Conservation (phyloP, 2,888 invertebrate genomes). For the Anoplius nigerrimus region DNA sequence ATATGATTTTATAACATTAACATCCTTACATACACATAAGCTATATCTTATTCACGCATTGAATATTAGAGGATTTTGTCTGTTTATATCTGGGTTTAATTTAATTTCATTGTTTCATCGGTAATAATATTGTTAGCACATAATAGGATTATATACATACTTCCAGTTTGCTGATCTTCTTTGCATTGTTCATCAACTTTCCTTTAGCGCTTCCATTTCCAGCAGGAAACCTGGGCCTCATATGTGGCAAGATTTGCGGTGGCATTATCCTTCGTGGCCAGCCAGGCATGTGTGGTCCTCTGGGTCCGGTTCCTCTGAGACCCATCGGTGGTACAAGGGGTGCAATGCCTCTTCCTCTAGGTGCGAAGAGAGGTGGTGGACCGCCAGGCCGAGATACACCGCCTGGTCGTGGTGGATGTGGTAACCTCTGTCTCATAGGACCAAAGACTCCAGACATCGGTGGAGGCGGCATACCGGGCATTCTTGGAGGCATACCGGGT, state of each 20-base stretch:
- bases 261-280: slow-evolving; percentile 60
- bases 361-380: slow-evolving; percentile 49
- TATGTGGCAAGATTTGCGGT: slow-evolving; percentile 60
- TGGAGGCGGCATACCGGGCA: slow-evolving; percentile 51
- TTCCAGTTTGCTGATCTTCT: slow-evolving; percentile 67
- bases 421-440: slow-evolving; percentile 55
- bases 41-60: no score
- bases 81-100: no score
- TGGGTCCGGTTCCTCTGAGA: slow-evolving; percentile 56
- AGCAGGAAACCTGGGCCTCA: slow-evolving; percentile 65
- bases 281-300: slow-evolving; percentile 58
- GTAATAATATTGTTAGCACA: background rate
- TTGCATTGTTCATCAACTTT: slow-evolving; percentile 60
- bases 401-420: slow-evolving; percentile 47
- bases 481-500: slow-evolving; percentile 54
- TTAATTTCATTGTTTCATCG: no score
- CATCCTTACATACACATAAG: no score
- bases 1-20: no score
- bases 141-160: slow-evolving; percentile 46
- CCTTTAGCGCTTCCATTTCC: slow-evolving; percentile 61
- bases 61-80: no score
- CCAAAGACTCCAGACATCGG: slow-evolving; percentile 58
- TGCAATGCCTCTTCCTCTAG: slow-evolving; percentile 56
- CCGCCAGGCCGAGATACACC: slow-evolving; percentile 44
- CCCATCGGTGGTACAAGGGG: slow-evolving; percentile 62